Evolutionary conservation across 2,888 invertebrate genomes (phyloP), one percentile per base, ranked within the genome.

Genomic region (Drosophila sordidapex): DNA sequence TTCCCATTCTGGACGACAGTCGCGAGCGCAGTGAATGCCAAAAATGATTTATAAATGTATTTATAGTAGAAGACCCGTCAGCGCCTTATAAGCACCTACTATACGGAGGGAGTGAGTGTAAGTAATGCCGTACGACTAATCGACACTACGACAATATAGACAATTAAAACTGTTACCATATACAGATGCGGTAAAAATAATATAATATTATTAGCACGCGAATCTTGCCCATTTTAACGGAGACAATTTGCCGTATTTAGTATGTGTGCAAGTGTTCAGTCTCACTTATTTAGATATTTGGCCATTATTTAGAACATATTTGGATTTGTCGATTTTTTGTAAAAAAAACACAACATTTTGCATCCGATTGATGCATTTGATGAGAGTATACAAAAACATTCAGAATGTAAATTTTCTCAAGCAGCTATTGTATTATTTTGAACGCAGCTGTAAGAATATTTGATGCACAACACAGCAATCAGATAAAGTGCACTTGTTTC

Each of bases 401-500:
- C 2, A 15, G 46, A 46, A 2, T 25, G 7, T 7, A 15, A 4
- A 25, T 46, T 15, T 25, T 46, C 8, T 15, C 4, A 8, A 4
- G 7, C 13, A 46, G 46, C 21, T 13, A 15, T 25, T 25, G 4
- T 46, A 15, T 15, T 25, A 25, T 46, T 4, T 25, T 46, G 46
- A 46, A 25, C 25, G 46, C 25, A 46, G 46, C 46, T 46, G 46
- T 46, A 15, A 8, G 25, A 46, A 46, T 74, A 57, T 65, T 80
- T 74, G 59, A 73, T 66, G 65, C 74, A 53, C 69, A 65, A 60
- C 76, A 79, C 40, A 64, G 52, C 69, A 74, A 86, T 88, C 84
- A 84, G 87, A 84, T 88, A 84, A 88, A 81, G 87, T 88, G 74
- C 72, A 81, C 72, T 88, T 86, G 89, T 79, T 70, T 74, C 76